phyloP scores from a whole-genome alignment of 2,113 vertebrate species.

The Apaloderma vittatum region DNA sequence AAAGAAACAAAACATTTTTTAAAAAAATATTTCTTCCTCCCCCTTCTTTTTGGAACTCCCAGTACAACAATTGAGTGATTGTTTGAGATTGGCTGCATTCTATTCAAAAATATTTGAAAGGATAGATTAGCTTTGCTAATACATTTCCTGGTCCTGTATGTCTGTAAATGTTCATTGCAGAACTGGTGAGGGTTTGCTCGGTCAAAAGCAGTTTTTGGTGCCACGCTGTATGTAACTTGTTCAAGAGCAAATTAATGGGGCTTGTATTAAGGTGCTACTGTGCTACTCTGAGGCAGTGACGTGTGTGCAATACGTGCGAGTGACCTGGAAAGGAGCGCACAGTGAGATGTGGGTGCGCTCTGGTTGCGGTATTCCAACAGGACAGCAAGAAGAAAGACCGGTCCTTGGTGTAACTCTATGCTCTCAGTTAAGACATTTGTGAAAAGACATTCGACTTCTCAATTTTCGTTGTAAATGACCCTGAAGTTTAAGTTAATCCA shows the following conservation, averaged over 20 bases:
- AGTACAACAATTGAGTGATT: background rate
- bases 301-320: background rate
- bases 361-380: background rate
- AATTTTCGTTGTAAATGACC: background rate
- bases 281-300: background rate
- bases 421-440: background rate
- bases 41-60: background rate
- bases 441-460: background rate
- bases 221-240: fast-evolving
- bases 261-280: background rate
- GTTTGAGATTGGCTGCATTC: background rate
- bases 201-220: background rate
- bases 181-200: background rate
- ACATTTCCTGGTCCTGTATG: background rate
- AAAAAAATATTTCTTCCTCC: background rate
- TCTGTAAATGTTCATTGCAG: background rate
- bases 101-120: background rate
- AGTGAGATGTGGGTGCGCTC: background rate
- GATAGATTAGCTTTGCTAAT: background rate
- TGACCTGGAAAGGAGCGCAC: no score
- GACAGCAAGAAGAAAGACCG: background rate
- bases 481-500: constrained; percentile 49
- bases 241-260: background rate
- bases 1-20: background rate
- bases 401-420: background rate